A percentile compares a stretch with the other conserved stretches of the same genome.
These are phyloP conservation scores for Phrynocephalus forsythii DNA, from an alignment of 2,797 vertebrate species.

Conservation along the genomic window DNA sequence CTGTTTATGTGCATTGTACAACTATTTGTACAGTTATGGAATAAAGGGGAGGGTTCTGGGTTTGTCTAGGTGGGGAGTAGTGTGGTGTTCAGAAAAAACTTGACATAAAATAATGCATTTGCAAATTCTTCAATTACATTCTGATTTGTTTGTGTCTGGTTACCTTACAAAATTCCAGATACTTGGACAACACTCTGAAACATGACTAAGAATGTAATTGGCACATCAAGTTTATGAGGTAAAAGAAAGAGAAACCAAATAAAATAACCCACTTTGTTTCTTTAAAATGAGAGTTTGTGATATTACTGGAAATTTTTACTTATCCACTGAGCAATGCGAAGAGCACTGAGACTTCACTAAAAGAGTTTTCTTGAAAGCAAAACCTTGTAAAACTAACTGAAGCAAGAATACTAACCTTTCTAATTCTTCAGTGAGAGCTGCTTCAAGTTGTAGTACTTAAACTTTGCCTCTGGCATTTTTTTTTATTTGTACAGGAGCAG, in stretches of 20 bases:
- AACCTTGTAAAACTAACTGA: slow-evolving; percentile 30
- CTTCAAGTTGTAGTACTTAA: slow-evolving; percentile 1
- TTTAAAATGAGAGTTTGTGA: not conserved
- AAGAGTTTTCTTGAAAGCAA: slow-evolving; percentile 26
- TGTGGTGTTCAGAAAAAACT: not conserved
- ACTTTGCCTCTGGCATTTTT: not conserved
- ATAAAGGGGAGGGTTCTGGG: no score
- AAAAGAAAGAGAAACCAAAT: not conserved
- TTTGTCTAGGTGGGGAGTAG: no score
- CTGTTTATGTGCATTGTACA: no score
- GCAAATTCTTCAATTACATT: not conserved
- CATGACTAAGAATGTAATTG: not conserved
- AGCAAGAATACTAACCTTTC: slow-evolving; percentile 6
- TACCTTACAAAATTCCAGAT: not conserved
- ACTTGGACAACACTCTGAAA: not conserved
- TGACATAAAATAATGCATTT: not conserved
- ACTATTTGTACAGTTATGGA: no score
- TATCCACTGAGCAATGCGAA: not conserved
- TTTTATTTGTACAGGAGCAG: not conserved
- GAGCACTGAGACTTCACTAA: not conserved
- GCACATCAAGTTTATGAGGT: not conserved
- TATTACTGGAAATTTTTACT: not conserved
- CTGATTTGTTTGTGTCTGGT: not conserved
- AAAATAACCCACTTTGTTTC: not conserved
- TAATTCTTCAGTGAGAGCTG: slow-evolving; percentile 2